Base-by-base conservation (phyloP, 1,140 invertebrate species). In the Cyrtorhinus lividipennis region DNA sequence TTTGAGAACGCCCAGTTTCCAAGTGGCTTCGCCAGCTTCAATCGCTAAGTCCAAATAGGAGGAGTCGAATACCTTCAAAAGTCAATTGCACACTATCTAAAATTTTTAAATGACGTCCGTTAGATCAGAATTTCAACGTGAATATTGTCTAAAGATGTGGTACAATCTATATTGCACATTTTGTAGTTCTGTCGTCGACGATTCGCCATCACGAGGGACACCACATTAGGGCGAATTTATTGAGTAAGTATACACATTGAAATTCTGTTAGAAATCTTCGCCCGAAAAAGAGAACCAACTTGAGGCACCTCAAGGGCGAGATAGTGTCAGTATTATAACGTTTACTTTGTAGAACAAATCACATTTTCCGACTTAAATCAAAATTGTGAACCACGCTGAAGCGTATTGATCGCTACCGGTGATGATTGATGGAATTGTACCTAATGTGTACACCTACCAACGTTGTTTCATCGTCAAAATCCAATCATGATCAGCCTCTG, bases 1-100 rank as follows among this genome's bases (percentile, higher is more conserved):
- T 65, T 77, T 83, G 15, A 93, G 75, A n/a, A 96, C 71, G 30
- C 93, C 92, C 67, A 89, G 75, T 63, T 81, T 65, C 92, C 92
- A 96, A 60, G 91, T 80, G 20, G 90, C 79, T 61, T 93, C 84
- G n/a, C 81, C 85, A 71, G 84, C 88, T 67, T 82, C 73, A 60
- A 81, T 65, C 5, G 90, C 88, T 57, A 79, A 79, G 67, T 85
- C 72, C 56, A 93, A 71, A 75, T 94, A 96, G 30, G 30, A 38
- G 15, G 30, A 15, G 15, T 38, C 30, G 15, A 38, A 5, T 15
- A 38, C 30, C 30, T 38, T 5, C 15, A 15, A 8, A 38, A 15
- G 15, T 15, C 30, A 38, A 38, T 38, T 15, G 30, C 30, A 38
- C 30, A 15, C 5, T 15, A 38, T 38, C n/a, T 38, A 38, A 5